These are phyloP conservation scores for Fragum sueziense DNA, from an alignment of 2,888 invertebrate genomes.

Conservation along the genomic window DNA sequence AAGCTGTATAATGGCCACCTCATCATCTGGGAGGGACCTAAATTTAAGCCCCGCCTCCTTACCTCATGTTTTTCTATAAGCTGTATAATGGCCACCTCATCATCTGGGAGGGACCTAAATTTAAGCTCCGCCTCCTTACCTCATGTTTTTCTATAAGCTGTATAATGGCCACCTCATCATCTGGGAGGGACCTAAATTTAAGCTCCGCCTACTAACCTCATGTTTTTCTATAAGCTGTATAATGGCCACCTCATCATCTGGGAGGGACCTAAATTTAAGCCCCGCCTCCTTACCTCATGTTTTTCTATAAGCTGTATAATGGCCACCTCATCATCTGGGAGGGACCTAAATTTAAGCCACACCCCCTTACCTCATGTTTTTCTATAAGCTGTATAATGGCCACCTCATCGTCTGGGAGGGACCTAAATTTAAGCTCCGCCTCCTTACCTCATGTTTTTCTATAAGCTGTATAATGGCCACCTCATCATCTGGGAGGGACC, in stretches of 20 bases:
- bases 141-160: slow-evolving; percentile 81
- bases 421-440: slow-evolving; percentile 75
- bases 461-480: slow-evolving; percentile 80
- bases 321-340: slow-evolving; percentile 81
- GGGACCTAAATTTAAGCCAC: slow-evolving; percentile 79
- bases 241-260: slow-evolving; percentile 81
- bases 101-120: slow-evolving; percentile 79
- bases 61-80: slow-evolving; percentile 82
- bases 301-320: slow-evolving; percentile 81
- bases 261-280: slow-evolving; percentile 79
- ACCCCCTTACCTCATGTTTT: slow-evolving; percentile 78
- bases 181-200: slow-evolving; percentile 80
- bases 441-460: slow-evolving; percentile 79
- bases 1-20: slow-evolving; percentile 79
- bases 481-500: slow-evolving; percentile 80
- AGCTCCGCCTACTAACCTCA: slow-evolving; percentile 80
- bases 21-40: slow-evolving; percentile 80
- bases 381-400: slow-evolving; percentile 81
- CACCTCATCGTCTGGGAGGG: slow-evolving; percentile 81
- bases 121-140: slow-evolving; percentile 81
- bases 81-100: slow-evolving; percentile 80
- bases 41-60: slow-evolving; percentile 73
- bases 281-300: slow-evolving; percentile 81
- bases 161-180: slow-evolving; percentile 80
- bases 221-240: slow-evolving; percentile 81